A percentile compares a stretch with the other conserved stretches of the same genome.
These are phyloP conservation scores for Mus spicilegus DNA, from an alignment of 2,113 vertebrate genomes.

Conservation along the genomic window DNA sequence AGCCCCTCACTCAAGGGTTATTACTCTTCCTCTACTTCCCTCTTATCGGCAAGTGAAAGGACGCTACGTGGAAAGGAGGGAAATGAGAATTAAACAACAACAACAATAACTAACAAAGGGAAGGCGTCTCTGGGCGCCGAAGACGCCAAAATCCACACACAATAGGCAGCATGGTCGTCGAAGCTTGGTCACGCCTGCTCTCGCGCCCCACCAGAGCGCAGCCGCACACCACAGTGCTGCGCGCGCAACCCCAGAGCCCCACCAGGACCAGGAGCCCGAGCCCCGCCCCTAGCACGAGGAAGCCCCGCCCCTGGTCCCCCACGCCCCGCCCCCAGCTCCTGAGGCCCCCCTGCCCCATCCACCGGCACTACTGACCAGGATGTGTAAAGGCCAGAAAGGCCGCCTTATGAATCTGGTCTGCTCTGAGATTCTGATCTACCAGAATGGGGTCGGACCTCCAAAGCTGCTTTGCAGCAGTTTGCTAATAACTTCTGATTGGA, in stretches of 20 bases:
- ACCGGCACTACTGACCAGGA: background rate
- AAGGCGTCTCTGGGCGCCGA: rapidly evolving
- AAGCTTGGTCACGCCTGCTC: rapidly evolving
- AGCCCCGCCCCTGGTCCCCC: background rate
- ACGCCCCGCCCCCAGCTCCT: background rate
- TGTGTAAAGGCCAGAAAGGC: too few relatives aligned
- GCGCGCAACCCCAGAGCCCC: background rate
- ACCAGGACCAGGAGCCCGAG: background rate
- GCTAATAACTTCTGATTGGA: background rate
- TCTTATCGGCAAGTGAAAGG: background rate
- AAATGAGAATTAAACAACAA: background rate
- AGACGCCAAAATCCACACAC: background rate
- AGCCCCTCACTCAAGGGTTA: background rate
- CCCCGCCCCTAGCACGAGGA: too few relatives aligned
- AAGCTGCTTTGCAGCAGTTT: too few relatives aligned
- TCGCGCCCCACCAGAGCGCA: background rate
- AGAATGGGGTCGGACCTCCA: too few relatives aligned
- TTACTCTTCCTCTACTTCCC: background rate
- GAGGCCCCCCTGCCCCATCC: too few relatives aligned
- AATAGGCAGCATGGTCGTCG: background rate
- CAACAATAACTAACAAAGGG: background rate
- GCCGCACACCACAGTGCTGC: background rate
- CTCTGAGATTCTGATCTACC: background rate
- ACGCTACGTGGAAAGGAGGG: background rate
- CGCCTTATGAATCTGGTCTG: background rate